These are phyloP conservation scores for Tokudaia tokunoshimensis DNA, from an alignment of 2,797 vertebrate species.

Conservation along the genomic window DNA sequence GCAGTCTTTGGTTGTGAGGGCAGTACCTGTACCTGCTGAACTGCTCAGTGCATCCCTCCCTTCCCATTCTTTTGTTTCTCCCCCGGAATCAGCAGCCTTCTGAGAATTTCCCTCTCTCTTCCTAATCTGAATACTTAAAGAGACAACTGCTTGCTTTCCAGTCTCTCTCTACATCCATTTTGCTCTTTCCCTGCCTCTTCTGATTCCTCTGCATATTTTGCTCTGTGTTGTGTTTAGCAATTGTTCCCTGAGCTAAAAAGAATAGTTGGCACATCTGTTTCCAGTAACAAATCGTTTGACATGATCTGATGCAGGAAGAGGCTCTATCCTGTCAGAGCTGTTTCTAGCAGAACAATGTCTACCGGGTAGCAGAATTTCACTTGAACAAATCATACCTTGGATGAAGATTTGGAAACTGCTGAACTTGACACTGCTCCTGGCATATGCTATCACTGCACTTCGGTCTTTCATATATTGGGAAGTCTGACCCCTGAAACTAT, in stretches of 20 bases:
- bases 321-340: background rate
- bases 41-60: background rate
- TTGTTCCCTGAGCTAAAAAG: slow-evolving; percentile 25
- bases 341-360: slow-evolving; percentile 19
- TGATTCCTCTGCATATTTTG: background rate
- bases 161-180: background rate
- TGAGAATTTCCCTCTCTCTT: background rate
- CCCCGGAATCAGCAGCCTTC: background rate
- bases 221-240: background rate
- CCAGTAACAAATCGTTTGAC: background rate
- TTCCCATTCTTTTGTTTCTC: background rate
- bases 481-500: background rate
- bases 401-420: slow-evolving; percentile 28
- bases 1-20: background rate
- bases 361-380: background rate
- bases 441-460: background rate
- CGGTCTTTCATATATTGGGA: background rate
- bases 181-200: background rate
- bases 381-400: background rate
- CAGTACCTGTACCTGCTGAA: background rate
- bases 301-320: background rate
- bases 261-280: background rate
- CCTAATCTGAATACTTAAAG: background rate
- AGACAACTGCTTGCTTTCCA: background rate
- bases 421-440: slow-evolving; percentile 1